phyloP scores from a whole-genome alignment of 2,113 vertebrate species.

The Heptranchias perlo region DNA sequence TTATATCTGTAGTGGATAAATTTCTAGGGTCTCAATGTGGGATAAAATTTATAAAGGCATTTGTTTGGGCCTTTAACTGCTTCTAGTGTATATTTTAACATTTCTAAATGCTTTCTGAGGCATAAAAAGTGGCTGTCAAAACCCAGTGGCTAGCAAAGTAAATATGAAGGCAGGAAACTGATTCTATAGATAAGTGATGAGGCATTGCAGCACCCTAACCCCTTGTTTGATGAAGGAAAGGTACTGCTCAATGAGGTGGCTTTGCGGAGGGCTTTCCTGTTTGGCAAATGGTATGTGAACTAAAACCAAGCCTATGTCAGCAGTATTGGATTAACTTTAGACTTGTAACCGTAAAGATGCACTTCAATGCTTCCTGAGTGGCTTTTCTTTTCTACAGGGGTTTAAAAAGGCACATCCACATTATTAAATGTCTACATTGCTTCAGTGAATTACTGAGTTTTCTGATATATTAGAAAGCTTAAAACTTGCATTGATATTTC shows the following conservation, averaged over 20 bases:
- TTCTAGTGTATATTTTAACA: not conserved
- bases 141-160: not conserved
- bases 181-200: not conserved
- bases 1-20: not conserved
- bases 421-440: not conserved
- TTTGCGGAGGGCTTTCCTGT: not conserved
- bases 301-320: not conserved
- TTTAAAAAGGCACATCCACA: not conserved
- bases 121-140: not conserved
- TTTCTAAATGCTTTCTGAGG: slow-evolving; percentile 5
- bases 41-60: not conserved
- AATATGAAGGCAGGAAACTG: not conserved
- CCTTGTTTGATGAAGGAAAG: not conserved
- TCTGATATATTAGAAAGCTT: not conserved
- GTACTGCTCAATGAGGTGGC: not conserved
- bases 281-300: not conserved
- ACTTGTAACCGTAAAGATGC: not conserved
- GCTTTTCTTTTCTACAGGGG: not conserved
- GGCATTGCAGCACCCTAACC: not conserved
- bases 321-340: not conserved
- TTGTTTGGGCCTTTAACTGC: not conserved
- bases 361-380: not conserved
- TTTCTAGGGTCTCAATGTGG: not conserved
- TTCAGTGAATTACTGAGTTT: not conserved
- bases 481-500: no score